These are phyloP conservation scores for Plectropomus leopardus DNA, from an alignment of 2,113 vertebrate species.

Conservation along the genomic window DNA sequence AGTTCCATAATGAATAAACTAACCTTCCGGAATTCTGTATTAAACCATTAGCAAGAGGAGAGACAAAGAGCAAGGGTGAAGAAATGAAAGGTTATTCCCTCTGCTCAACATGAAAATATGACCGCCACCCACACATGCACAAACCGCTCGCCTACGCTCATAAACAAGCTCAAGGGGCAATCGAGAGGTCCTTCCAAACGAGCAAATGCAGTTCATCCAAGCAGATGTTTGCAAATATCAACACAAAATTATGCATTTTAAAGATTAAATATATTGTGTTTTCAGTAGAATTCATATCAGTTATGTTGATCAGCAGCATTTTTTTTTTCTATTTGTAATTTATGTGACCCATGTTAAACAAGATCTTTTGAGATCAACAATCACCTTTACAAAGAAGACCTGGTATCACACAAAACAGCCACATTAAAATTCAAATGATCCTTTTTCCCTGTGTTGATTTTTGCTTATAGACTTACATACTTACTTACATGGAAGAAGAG, in stretches of 20 bases:
- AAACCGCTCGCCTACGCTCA: constrained; percentile 41
- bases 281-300: neutral
- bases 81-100: constrained; percentile 58
- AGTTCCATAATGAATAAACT: constrained; percentile 44
- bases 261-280: neutral
- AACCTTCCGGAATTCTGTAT: constrained; percentile 55
- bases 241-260: too few relatives aligned
- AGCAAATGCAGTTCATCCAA: neutral
- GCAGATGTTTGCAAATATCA: too few relatives aligned
- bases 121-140: constrained; percentile 50
- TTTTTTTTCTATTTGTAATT: neutral
- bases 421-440: neutral
- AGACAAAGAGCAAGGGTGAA: constrained; percentile 55
- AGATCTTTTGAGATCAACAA: too few relatives aligned
- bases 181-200: constrained; percentile 10
- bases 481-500: too few relatives aligned
- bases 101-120: constrained; percentile 37
- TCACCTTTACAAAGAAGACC: too few relatives aligned
- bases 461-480: neutral
- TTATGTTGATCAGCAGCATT: neutral
- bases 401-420: too few relatives aligned
- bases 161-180: constrained; percentile 49
- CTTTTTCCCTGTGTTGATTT: neutral
- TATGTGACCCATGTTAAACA: too few relatives aligned
- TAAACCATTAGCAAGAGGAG: constrained; percentile 40